Conservation (phyloP, 2,113 vertebrate genomes). For the Cettia cetti region DNA sequence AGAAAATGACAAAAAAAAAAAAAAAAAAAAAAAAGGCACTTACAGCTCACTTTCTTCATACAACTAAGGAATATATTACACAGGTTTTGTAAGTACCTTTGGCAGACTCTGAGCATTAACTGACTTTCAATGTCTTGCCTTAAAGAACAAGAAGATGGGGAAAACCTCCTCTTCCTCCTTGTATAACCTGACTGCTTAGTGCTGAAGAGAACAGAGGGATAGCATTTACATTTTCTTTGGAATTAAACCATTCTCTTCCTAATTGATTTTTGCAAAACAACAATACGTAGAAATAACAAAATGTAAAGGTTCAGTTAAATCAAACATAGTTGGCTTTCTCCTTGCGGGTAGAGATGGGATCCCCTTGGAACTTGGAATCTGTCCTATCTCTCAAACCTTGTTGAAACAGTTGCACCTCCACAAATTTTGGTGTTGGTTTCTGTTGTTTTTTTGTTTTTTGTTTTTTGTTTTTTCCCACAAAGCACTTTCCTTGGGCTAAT, state of each 20-base stretch:
- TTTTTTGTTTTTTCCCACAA: neutral
- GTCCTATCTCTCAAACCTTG: neutral
- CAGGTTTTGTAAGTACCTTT: slow-evolving; percentile 28
- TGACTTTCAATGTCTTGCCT: neutral
- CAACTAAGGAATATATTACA: slow-evolving; percentile 18
- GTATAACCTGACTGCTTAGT: neutral
- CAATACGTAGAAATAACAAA: neutral
- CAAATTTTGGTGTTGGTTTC: neutral
- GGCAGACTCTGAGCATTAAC: slow-evolving; percentile 3
- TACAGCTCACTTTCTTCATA: slow-evolving; percentile 20
- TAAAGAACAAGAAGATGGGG: neutral
- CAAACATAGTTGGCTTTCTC: neutral
- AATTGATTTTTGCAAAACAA: neutral
- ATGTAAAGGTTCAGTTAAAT: neutral
- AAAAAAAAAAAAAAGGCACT: neutral
- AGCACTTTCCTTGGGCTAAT: neutral
- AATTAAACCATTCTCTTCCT: neutral
- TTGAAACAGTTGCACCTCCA: neutral
- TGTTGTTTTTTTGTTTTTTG: neutral
- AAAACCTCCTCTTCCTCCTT: neutral
- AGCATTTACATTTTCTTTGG: neutral
- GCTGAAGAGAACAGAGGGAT: neutral
- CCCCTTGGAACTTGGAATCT: neutral
- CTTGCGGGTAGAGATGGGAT: accelerated
- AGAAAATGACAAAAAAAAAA: neutral